Evolutionary conservation across 2,113 vertebrate species (phyloP).

Genomic region (Monarcha castaneiventris): DNA sequence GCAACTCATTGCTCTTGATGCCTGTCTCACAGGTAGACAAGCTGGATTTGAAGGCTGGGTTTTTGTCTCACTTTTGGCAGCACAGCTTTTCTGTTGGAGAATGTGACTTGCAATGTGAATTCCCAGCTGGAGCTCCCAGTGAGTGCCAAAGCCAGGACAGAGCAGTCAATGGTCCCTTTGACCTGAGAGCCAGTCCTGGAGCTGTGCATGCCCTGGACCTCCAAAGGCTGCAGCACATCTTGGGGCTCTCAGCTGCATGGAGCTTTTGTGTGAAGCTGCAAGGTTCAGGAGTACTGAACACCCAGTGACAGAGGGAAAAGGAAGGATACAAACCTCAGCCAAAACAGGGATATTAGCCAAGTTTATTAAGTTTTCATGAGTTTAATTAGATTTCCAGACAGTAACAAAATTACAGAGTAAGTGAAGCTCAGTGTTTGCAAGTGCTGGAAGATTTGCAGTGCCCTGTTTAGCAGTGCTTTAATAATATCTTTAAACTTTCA

Average conservation of each 20-base stretch:
- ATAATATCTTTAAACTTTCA: not conserved
- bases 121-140: not conserved
- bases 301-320: not conserved
- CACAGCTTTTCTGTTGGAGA: not conserved
- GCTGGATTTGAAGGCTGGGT: not conserved
- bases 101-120: not conserved
- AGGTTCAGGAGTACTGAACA: not conserved
- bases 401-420: not conserved
- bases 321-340: not conserved
- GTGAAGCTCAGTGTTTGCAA: not conserved
- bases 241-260: not conserved
- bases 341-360: not conserved
- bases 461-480: not conserved
- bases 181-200: not conserved
- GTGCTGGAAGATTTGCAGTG: not conserved
- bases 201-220: accelerated
- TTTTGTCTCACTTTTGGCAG: not conserved
- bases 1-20: accelerated
- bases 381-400: not conserved
- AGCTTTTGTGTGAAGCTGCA: not conserved
- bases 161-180: not conserved
- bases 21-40: not conserved
- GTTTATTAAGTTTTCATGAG: not conserved
- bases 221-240: accelerated
- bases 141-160: not conserved